Base-by-base conservation (phyloP, 2,113 vertebrate genomes). In the Zosterops hypoxanthus region DNA sequence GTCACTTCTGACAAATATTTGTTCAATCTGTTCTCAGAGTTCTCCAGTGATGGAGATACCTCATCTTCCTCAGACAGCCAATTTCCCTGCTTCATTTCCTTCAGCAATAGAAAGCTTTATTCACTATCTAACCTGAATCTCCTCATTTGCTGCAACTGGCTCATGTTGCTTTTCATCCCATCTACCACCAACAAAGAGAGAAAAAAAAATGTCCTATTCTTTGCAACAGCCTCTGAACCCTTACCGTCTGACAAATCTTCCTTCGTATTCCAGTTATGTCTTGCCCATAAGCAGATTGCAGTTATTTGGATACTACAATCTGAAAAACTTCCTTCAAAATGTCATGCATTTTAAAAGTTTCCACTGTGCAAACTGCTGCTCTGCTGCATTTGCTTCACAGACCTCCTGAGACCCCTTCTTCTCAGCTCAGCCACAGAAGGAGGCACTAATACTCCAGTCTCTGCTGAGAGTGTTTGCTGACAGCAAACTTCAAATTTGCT, bases 11-110 rank as follows among this genome's bases (percentile, higher is more conserved):
- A 90, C 34, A 93, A 88, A 90, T 88, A 70, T 65, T 92, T 52
- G 14, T 86, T 86, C 42, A 64, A 73, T 53, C 42, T 90, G 36
- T 69, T 93, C 68, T 88, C 80, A 33, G 59, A 90, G 46, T 36
- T 55, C 47, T 80, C 25, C 44, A n/a, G 66, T 57, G 63, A 82
- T 34, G 19, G 71, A 72, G 50, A 73, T 92, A 70, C 75, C 79
- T 92, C 78, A 88, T 72, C 71, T 88, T 82, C 75, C 68, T 73
- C 75, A 66, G 85, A 34, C 66, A 95, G 44, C 14, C 46, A 70
- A 82, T 88, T 90, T 79, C 29, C 50, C 59, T 82, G 88, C 68
- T 90, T 88, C 66, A 80, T 92, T 93, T 95, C 64, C 80, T 95
- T 59, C 68, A 73, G 64, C 63, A 82, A 49, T 34, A 77, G 59